phyloP scores from a whole-genome alignment of 2,113 vertebrate genomes.

The Indicator indicator region DNA sequence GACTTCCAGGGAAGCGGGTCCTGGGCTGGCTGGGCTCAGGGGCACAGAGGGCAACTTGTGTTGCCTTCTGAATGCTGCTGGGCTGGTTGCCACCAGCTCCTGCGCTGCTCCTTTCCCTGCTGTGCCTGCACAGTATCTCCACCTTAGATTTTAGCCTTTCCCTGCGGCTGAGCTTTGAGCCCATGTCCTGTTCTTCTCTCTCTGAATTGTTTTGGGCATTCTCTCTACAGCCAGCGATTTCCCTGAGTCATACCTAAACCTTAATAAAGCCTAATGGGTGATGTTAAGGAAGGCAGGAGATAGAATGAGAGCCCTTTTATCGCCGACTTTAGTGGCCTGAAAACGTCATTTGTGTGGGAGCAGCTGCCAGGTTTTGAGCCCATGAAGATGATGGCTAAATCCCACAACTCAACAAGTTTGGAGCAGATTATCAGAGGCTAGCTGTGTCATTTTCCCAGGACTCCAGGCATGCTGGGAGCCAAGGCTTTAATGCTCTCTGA shows the following conservation, averaged over 20 bases:
- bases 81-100: not conserved
- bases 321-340: conserved; percentile 74
- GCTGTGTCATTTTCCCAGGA: conserved; percentile 72
- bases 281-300: conserved; percentile 67
- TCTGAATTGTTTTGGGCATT: conserved; percentile 12
- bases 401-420: conserved; percentile 65
- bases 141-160: not conserved
- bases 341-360: conserved; percentile 63
- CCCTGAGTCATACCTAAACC: conserved; percentile 44
- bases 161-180: not conserved
- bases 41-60: conserved; percentile 1
- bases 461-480: conserved; percentile 49
- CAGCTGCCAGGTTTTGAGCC: conserved; percentile 61
- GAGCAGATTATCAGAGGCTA: conserved; percentile 53
- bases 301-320: conserved; percentile 61
- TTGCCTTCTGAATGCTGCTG: not conserved
- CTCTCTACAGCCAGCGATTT: conserved; percentile 6
- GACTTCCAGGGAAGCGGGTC: not conserved
- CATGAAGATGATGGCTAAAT: conserved; percentile 39
- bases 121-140: not conserved
- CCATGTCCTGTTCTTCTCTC: not conserved
- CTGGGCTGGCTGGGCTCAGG: not conserved
- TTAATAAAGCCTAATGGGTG: conserved; percentile 63
- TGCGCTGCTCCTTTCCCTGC: fast-evolving
- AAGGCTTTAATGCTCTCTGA: conserved; percentile 49